A percentile compares a stretch with the other conserved stretches of the same genome.
Evolutionary conservation across 2,113 vertebrate species (phyloP).

Genomic region (Poeciliopsis occidentalis): DNA sequence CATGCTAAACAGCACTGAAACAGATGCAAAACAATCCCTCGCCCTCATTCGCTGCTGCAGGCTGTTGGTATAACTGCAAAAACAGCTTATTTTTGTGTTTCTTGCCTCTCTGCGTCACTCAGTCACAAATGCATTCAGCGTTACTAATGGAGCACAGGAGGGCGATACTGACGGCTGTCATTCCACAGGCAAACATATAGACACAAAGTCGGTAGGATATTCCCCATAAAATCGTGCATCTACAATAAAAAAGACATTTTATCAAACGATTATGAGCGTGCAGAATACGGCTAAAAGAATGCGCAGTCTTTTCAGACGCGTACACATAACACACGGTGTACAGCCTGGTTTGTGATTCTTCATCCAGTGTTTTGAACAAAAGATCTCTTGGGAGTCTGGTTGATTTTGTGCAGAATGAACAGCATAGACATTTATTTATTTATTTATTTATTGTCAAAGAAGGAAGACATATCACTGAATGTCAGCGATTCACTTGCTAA

Average conservation of each 20-base stretch:
- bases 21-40: neutral
- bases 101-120: neutral
- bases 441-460: neutral
- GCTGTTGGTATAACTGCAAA: slow-evolving; percentile 14
- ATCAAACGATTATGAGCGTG: neutral
- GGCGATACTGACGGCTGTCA: slow-evolving; percentile 7
- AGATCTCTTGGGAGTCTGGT: neutral
- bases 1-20: neutral
- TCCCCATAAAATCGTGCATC: neutral
- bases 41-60: slow-evolving; percentile 8
- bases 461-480: neutral
- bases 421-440: neutral
- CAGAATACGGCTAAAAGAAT: neutral
- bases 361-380: neutral
- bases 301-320: neutral
- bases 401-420: slow-evolving; percentile 2
- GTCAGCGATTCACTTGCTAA: neutral
- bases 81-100: neutral
- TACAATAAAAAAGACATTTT: neutral
- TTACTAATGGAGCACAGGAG: neutral
- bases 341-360: neutral
- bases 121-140: slow-evolving; percentile 10
- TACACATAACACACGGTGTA: neutral
- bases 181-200: slow-evolving; percentile 11
- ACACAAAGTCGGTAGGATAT: neutral